Conservation (phyloP, 1,140 invertebrate genomes). For the Cylas formicarius region DNA sequence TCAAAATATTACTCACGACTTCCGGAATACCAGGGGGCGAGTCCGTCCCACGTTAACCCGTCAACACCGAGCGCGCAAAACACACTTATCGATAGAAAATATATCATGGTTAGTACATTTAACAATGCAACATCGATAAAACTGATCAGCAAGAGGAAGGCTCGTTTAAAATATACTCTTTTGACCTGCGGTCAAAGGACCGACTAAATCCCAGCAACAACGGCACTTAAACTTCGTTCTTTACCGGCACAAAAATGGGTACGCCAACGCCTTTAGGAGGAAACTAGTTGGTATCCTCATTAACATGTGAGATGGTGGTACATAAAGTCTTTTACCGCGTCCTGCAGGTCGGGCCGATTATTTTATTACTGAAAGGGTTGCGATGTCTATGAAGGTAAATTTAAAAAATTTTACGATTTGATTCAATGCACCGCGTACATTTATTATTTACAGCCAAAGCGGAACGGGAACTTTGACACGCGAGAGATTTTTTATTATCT, state of each 20-base stretch:
- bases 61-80: too few relatives aligned
- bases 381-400: too few relatives aligned
- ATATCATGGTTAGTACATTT: too few relatives aligned
- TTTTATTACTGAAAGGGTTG: too few relatives aligned
- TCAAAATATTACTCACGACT: conserved; percentile 38
- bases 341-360: too few relatives aligned
- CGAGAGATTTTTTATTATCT: too few relatives aligned
- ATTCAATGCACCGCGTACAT: too few relatives aligned
- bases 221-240: conserved; percentile 5
- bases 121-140: background rate
- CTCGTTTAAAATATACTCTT: background rate
- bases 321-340: too few relatives aligned
- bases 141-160: background rate
- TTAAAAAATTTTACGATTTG: too few relatives aligned
- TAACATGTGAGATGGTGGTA: conserved; percentile 6
- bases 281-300: conserved; percentile 15
- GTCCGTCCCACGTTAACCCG: conserved; percentile 40
- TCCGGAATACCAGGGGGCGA: conserved; percentile 43
- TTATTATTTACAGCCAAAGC: too few relatives aligned
- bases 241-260: too few relatives aligned
- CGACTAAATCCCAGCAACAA: conserved; percentile 6
- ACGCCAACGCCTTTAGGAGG: conserved; percentile 13
- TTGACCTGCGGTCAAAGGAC: conserved; percentile 11
- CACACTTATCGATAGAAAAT: background rate
- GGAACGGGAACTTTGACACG: too few relatives aligned